Evolutionary conservation across 2,888 invertebrate genomes (phyloP).

Genomic region (Ormia ochracea): DNA sequence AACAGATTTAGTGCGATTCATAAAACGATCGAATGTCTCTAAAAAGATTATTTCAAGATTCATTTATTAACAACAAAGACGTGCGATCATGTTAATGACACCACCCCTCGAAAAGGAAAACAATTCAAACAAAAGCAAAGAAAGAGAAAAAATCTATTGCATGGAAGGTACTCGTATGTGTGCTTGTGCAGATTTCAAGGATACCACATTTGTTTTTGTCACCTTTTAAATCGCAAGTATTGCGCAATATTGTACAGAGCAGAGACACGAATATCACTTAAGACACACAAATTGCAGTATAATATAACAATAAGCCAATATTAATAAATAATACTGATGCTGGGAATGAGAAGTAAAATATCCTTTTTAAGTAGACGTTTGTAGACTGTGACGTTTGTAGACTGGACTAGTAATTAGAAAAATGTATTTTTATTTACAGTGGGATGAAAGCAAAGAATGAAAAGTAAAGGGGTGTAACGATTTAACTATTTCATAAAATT

Average conservation of each 20-base stretch:
- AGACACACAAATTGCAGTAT: conserved; percentile 5
- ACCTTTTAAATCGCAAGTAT: neutral
- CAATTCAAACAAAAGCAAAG: neutral
- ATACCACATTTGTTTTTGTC: conserved; percentile 1
- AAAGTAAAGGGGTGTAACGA: too few species aligned
- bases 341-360: too few species aligned
- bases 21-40: conserved; percentile 39
- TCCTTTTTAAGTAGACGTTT: too few species aligned
- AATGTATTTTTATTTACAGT: too few species aligned
- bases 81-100: conserved; percentile 51
- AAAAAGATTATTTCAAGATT: conserved; percentile 9
- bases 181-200: neutral
- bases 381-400: too few species aligned
- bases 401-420: too few species aligned
- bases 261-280: too few species aligned
- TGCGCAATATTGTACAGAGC: conserved; percentile 1
- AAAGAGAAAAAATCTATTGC: neutral
- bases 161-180: neutral
- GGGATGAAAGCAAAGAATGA: too few species aligned
- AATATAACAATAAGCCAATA: neutral
- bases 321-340: neutral
- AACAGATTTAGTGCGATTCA: conserved; percentile 2
- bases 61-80: conserved; percentile 20
- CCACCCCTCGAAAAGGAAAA: conserved; percentile 26
- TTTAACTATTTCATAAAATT: too few species aligned